Conservation (phyloP, 1,140 invertebrate species). For the Thaumetopoea pityocampa region DNA sequence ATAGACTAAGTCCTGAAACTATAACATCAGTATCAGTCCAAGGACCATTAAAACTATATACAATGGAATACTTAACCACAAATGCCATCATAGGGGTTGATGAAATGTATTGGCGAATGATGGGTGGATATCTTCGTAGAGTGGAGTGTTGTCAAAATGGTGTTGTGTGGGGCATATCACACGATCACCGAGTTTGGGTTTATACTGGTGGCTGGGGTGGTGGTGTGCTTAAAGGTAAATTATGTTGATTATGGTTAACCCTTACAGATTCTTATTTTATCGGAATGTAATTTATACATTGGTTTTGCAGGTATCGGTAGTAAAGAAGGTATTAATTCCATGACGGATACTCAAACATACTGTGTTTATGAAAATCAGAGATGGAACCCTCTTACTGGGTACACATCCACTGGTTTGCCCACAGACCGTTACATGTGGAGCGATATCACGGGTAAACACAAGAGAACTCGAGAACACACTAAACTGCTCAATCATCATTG, state of each 20-base stretch:
- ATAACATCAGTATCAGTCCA: slow-evolving; percentile 83
- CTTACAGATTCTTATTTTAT: too few species aligned
- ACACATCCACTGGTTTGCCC: slow-evolving; percentile 88
- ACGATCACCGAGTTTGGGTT: slow-evolving; percentile 89
- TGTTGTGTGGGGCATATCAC: slow-evolving; percentile 92
- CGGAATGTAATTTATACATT: too few species aligned
- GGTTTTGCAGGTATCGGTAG: slow-evolving; percentile 77
- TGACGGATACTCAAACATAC: slow-evolving; percentile 89
- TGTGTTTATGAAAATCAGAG: slow-evolving; percentile 95
- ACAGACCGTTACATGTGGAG: slow-evolving; percentile 95
- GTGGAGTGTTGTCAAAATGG: slow-evolving; percentile 86
- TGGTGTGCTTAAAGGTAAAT: slow-evolving; percentile 82
- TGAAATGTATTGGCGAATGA: slow-evolving; percentile 88
- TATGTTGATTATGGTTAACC: not conserved
- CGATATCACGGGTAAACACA: slow-evolving; percentile 87
- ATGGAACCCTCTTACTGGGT: slow-evolving; percentile 94
- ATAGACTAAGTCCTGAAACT: slow-evolving; percentile 82
- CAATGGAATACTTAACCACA: slow-evolving; percentile 80
- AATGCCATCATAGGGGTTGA: slow-evolving; percentile 82
- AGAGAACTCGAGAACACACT: slow-evolving; percentile 88
- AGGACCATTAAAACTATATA: slow-evolving; percentile 83
- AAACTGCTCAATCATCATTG: slow-evolving; percentile 90
- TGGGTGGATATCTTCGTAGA: slow-evolving; percentile 88
- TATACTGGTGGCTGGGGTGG: slow-evolving; percentile 93
- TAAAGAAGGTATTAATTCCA: slow-evolving; percentile 83